phyloP scores from a whole-genome alignment of 2,888 invertebrate species.

The Clunio marinus region DNA sequence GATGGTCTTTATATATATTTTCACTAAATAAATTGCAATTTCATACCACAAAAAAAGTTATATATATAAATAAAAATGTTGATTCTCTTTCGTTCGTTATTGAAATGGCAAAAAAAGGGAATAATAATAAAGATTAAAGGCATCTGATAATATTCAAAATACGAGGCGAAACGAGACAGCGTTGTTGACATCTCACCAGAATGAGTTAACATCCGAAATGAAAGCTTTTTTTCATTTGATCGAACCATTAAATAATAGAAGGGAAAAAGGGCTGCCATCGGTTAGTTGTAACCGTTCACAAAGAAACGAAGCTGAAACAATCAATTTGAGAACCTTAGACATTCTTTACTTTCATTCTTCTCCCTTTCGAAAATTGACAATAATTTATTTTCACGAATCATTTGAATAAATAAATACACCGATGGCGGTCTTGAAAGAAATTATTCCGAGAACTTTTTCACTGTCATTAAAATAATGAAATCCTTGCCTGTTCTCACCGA shows the following conservation, averaged over 20 bases:
- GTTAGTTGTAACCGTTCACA: too few relatives aligned
- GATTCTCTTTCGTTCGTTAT: constrained; percentile 5
- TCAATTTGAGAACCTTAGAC: constrained; percentile 9
- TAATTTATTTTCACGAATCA: constrained; percentile 23
- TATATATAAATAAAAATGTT: constrained; percentile 40
- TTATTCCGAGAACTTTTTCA: background rate
- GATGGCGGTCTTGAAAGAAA: background rate
- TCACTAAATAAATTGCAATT: constrained; percentile 41
- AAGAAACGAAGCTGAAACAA: background rate
- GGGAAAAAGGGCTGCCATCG: background rate
- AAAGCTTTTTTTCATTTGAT: constrained; percentile 21
- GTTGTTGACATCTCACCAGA: constrained; percentile 21
- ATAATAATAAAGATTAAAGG: constrained; percentile 37
- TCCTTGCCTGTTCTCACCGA: background rate
- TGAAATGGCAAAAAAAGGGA: constrained; percentile 22
- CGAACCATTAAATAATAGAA: constrained; percentile 29
- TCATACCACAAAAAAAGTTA: constrained; percentile 41
- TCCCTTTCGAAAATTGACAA: constrained; percentile 9
- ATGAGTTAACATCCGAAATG: constrained; percentile 23
- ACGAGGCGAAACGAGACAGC: background rate
- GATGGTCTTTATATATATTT: constrained; percentile 37
- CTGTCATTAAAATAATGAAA: constrained; percentile 24
- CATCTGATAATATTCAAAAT: constrained; percentile 39
- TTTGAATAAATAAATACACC: constrained; percentile 17
- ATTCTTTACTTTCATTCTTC: constrained; percentile 3